phyloP scores from a whole-genome alignment of 1,140 invertebrate genomes.

The Bombyx mandarina region DNA sequence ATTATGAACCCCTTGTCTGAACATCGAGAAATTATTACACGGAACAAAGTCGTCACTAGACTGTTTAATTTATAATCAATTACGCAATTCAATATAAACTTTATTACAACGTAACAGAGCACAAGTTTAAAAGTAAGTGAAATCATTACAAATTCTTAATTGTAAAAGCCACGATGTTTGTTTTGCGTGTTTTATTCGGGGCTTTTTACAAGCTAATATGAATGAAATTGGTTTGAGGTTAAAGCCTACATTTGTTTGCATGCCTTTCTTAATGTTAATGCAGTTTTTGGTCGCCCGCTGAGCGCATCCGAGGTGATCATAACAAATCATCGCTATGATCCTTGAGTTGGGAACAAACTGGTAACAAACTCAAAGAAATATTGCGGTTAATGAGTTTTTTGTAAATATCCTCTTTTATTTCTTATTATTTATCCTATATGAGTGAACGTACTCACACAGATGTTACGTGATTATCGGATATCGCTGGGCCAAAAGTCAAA shows the following conservation, averaged over 20 bases:
- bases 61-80: constrained; percentile 29
- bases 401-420: no score
- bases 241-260: constrained; percentile 30
- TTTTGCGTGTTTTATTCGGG: constrained; percentile 40
- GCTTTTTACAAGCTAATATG: neutral
- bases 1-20: constrained; percentile 53
- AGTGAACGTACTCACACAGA: no score
- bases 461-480: no score
- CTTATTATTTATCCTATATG: no score
- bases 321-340: constrained; percentile 53
- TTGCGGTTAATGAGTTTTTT: no score
- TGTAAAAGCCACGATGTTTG: constrained; percentile 55
- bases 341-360: constrained; percentile 26
- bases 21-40: constrained; percentile 42
- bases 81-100: neutral
- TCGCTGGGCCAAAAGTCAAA: no score
- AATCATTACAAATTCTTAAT: constrained; percentile 51
- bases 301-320: constrained; percentile 45
- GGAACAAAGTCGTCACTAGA: constrained; percentile 38
- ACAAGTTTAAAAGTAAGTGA: constrained; percentile 12
- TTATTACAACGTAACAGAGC: constrained; percentile 5
- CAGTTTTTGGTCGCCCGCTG: constrained; percentile 49
- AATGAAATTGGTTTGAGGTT: constrained; percentile 14
- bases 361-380: neutral
- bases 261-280: constrained; percentile 24